A percentile compares a stretch with the other conserved stretches of the same genome.
These are phyloP conservation scores for Varanus salvator DNA, from an alignment of 2,113 vertebrate genomes.

Conservation along the genomic window DNA sequence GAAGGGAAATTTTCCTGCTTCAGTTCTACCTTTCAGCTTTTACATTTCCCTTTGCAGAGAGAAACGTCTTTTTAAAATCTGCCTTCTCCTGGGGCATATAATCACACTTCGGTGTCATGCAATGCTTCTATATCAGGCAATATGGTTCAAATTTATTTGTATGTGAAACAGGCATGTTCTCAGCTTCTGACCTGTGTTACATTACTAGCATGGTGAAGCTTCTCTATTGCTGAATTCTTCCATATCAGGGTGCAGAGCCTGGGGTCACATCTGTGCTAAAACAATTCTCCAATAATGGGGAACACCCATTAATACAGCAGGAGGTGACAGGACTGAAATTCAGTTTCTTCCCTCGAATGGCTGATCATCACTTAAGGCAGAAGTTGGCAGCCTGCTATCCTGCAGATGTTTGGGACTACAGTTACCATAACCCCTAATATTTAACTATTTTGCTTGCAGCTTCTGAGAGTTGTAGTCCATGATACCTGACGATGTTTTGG, in stretches of 20 bases:
- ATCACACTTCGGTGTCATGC: neutral
- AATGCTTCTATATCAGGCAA: neutral
- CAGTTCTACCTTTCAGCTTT: accelerated
- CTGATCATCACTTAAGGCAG: neutral
- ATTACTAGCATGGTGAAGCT: neutral
- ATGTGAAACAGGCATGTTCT: neutral
- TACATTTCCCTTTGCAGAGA: neutral
- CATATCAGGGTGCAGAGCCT: neutral
- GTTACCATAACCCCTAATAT: neutral
- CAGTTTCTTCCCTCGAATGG: neutral
- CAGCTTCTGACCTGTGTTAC: neutral
- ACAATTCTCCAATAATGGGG: neutral
- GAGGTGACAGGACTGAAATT: neutral
- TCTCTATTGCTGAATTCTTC: neutral
- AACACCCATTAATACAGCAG: neutral
- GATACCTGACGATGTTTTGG: neutral
- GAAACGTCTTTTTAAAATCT: neutral
- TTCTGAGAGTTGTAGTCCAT: no score
- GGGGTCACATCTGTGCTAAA: no score
- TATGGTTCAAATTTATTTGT: neutral
- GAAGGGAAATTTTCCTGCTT: neutral
- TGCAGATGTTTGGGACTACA: neutral
- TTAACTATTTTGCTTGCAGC: no score
- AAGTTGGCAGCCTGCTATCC: no score
- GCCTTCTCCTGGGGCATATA: neutral